phyloP scores from a whole-genome alignment of 2,797 vertebrate species.

The Emys orbicularis region DNA sequence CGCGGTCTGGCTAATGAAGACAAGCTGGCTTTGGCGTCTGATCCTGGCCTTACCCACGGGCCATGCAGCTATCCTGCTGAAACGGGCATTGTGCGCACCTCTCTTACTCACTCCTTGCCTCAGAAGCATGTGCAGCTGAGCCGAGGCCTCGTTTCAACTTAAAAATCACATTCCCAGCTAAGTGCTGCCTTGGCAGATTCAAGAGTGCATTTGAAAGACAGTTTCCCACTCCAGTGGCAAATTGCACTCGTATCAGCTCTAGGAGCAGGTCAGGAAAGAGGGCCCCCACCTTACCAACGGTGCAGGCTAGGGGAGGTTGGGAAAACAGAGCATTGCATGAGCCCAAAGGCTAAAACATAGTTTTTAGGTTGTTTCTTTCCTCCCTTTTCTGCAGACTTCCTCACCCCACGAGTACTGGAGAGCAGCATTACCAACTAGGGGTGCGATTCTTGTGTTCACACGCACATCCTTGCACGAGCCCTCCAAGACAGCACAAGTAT shows the following conservation, averaged over 20 bases:
- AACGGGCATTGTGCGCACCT: background rate
- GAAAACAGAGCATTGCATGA: background rate
- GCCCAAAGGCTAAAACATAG: background rate
- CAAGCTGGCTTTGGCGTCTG: background rate
- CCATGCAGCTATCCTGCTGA: background rate
- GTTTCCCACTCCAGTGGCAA: constrained; percentile 6
- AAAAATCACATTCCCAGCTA: rapidly evolving
- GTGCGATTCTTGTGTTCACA: background rate
- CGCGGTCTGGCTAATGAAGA: background rate
- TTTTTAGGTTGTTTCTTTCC: background rate
- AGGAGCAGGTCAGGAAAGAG: background rate
- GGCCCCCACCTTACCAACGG: background rate
- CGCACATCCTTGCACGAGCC: background rate
- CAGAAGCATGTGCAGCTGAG: background rate
- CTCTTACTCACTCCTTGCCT: background rate
- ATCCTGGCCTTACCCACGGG: background rate
- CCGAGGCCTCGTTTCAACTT: background rate
- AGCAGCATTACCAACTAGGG: rapidly evolving
- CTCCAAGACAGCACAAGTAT: background rate
- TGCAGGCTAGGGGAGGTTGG: background rate
- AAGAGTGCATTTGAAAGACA: background rate
- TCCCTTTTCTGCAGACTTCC: background rate
- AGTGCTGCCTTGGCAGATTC: background rate
- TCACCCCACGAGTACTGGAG: background rate
- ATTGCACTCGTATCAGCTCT: constrained; percentile 11